These are phyloP conservation scores for Ctenoplectra terminalis DNA, from an alignment of 1,140 invertebrate genomes.

Conservation along the genomic window DNA sequence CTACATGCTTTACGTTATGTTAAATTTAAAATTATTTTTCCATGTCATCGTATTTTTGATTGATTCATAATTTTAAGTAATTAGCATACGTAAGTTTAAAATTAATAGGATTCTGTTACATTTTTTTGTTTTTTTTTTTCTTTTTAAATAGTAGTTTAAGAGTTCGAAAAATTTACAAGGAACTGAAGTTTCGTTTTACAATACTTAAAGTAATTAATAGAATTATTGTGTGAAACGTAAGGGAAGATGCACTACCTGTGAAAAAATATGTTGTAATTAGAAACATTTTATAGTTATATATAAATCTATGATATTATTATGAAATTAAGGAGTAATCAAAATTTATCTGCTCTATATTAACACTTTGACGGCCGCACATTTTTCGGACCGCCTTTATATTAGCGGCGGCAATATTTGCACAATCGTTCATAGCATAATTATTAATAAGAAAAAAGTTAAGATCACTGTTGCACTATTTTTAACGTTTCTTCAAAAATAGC, in stretches of 20 bases:
- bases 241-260: slow-evolving; percentile 66
- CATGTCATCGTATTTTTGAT: slow-evolving; percentile 4
- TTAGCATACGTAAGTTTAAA: neutral
- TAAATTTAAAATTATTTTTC: neutral
- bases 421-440: no score
- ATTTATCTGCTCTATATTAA: no score
- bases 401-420: no score
- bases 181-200: slow-evolving; percentile 43
- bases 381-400: no score
- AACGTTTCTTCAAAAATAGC: no score
- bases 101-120: neutral
- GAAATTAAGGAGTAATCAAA: no score
- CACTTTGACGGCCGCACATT: no score
- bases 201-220: slow-evolving; percentile 61
- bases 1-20: neutral
- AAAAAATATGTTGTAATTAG: slow-evolving; percentile 27
- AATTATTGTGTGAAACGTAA: slow-evolving; percentile 55
- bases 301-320: no score
- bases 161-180: slow-evolving; percentile 42
- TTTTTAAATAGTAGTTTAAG: neutral
- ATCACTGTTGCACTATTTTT: no score
- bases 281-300: neutral
- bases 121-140: neutral
- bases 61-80: neutral
- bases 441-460: no score